These are phyloP conservation scores for Megaceryle maxima DNA, from an alignment of 2,113 vertebrate species.

Conservation along the genomic window DNA sequence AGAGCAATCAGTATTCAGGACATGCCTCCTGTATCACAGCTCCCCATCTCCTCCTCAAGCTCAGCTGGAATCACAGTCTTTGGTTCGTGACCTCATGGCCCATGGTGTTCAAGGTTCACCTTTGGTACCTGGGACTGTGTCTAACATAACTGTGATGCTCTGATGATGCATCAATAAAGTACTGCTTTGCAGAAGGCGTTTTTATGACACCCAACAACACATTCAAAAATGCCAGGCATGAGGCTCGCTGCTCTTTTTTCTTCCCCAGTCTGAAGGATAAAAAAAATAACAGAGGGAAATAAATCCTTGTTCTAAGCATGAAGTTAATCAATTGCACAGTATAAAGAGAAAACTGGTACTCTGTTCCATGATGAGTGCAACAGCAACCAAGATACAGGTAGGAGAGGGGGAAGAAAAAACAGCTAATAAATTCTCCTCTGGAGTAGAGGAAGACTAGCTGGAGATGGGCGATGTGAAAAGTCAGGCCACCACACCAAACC, in stretches of 20 bases:
- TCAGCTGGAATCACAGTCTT: not conserved
- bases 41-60: not conserved
- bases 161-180: not conserved
- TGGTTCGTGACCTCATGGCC: not conserved
- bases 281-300: not conserved
- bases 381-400: not conserved
- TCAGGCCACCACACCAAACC: not conserved
- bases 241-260: not conserved
- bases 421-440: not conserved
- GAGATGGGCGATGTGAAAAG: not conserved
- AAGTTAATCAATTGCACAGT: not conserved
- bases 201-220: not conserved
- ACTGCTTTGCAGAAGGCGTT: not conserved
- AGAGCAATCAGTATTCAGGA: not conserved
- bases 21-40: not conserved
- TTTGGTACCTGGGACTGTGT: not conserved
- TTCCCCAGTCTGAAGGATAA: not conserved
- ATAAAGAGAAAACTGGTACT: not conserved
- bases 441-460: not conserved
- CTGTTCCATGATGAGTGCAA: not conserved
- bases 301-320: not conserved
- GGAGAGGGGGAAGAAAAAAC: not conserved
- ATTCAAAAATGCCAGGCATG: not conserved
- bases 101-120: not conserved
- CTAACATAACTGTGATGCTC: not conserved